These are phyloP conservation scores for Electrophaes corylata DNA, from an alignment of 2,888 invertebrate genomes.

Conservation along the genomic window DNA sequence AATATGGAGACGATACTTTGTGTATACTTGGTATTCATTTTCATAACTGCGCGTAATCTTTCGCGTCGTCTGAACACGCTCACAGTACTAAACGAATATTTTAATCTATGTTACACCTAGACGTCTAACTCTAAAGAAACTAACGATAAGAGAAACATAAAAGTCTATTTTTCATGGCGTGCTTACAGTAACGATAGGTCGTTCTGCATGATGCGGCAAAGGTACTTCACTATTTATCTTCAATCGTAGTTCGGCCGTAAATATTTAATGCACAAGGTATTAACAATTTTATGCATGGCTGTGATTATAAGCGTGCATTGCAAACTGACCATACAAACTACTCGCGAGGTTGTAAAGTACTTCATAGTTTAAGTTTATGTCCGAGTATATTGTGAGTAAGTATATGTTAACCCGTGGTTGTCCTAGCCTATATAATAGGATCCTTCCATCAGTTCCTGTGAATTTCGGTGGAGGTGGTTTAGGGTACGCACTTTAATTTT, in stretches of 20 bases:
- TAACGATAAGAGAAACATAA: conserved; percentile 32
- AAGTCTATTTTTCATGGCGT: conserved; percentile 30
- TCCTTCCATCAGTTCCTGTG: too few species aligned
- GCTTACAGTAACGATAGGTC: conserved; percentile 28
- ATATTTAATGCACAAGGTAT: not conserved
- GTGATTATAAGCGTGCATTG: not conserved
- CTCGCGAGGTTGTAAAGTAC: not conserved
- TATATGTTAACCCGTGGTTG: not conserved
- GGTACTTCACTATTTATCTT: conserved; percentile 51
- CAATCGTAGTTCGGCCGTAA: conserved; percentile 43
- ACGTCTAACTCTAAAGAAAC: not conserved
- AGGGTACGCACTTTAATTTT: too few species aligned
- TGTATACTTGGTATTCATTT: too few species aligned
- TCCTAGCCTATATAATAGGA: too few species aligned
- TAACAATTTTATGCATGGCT: not conserved
- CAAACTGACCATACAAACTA: not conserved
- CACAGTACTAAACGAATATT: too few species aligned
- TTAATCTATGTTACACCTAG: not conserved
- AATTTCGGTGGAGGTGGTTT: too few species aligned
- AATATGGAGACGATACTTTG: too few species aligned
- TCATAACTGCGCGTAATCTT: too few species aligned
- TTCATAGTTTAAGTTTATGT: not conserved
- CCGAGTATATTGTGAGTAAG: too few species aligned
- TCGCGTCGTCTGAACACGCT: too few species aligned
- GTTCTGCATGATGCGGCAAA: conserved; percentile 48